phyloP scores from a whole-genome alignment of 2,888 invertebrate species.

The Drosophila anomalata region DNA sequence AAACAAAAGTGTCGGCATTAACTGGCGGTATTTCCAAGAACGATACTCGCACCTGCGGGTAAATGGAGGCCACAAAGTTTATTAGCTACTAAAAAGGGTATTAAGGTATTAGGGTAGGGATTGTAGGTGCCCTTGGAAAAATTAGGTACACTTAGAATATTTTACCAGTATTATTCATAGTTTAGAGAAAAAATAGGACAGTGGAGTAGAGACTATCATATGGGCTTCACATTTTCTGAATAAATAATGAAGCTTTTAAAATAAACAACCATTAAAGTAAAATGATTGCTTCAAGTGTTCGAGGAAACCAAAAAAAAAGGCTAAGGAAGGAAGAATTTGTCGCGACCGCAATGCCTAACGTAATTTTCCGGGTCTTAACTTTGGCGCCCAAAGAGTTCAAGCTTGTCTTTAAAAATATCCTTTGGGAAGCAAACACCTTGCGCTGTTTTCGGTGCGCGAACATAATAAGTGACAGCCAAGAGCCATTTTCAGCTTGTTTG shows the following conservation, averaged over 20 bases:
- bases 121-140: slow-evolving; percentile 9
- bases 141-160: background rate
- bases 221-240: too few species aligned
- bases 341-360: slow-evolving; percentile 35
- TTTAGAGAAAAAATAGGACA: too few species aligned
- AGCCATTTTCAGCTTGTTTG: background rate
- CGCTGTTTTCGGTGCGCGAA: background rate
- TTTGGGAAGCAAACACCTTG: background rate
- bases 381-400: background rate
- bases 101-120: slow-evolving; percentile 17
- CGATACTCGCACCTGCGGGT: slow-evolving; percentile 44
- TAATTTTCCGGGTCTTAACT: slow-evolving; percentile 31
- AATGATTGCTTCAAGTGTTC: background rate
- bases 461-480: slow-evolving; percentile 3
- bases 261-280: background rate
- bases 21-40: slow-evolving; percentile 18
- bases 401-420: slow-evolving; percentile 2
- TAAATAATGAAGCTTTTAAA: too few species aligned
- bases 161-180: too few species aligned
- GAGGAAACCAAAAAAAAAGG: background rate
- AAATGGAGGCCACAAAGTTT: slow-evolving; percentile 22
- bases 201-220: too few species aligned
- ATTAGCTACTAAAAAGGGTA: slow-evolving; percentile 39
- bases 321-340: slow-evolving; percentile 15
- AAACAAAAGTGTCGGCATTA: slow-evolving; percentile 27